phyloP scores from a whole-genome alignment of 2,797 vertebrate species.

The Aselliscus stoliczkanus region DNA sequence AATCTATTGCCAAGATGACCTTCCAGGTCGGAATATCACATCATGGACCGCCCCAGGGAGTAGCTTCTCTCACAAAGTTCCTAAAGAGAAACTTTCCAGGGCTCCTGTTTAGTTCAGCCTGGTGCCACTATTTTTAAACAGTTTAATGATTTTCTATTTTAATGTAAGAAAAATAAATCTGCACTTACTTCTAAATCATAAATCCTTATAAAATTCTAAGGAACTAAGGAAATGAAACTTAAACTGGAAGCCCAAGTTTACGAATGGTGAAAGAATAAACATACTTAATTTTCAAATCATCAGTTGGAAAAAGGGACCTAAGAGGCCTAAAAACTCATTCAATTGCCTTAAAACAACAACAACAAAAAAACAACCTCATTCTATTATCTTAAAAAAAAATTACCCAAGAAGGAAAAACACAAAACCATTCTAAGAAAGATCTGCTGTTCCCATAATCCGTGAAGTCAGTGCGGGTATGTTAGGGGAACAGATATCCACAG shows the following conservation, averaged over 20 bases:
- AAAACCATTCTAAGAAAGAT: not conserved
- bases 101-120: slow-evolving; percentile 38
- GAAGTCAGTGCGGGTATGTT: not conserved
- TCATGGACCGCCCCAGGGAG: slow-evolving; percentile 20
- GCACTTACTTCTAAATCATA: slow-evolving; percentile 24
- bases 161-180: slow-evolving; percentile 46
- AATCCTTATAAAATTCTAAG: slow-evolving; percentile 40
- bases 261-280: slow-evolving; percentile 24
- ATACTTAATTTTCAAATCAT: slow-evolving; percentile 41
- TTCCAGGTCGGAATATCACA: not conserved
- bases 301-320: not conserved
- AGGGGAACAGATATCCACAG: not conserved
- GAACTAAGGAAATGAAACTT: slow-evolving; percentile 10
- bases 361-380: slow-evolving; percentile 1
- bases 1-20: slow-evolving; percentile 30
- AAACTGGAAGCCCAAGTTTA: not conserved
- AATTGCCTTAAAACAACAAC: not conserved
- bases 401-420: not conserved
- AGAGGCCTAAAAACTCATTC: not conserved
- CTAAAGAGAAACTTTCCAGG: slow-evolving; percentile 43
- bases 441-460: not conserved
- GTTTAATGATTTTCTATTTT: slow-evolving; percentile 50
- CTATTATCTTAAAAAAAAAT: not conserved
- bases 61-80: not conserved
- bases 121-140: slow-evolving; percentile 68